Percentiles rank a stretch among this genome's conserved stretches.
phyloP scores from a whole-genome alignment of 2,888 invertebrate genomes.

The Chrysina gloriosa region DNA sequence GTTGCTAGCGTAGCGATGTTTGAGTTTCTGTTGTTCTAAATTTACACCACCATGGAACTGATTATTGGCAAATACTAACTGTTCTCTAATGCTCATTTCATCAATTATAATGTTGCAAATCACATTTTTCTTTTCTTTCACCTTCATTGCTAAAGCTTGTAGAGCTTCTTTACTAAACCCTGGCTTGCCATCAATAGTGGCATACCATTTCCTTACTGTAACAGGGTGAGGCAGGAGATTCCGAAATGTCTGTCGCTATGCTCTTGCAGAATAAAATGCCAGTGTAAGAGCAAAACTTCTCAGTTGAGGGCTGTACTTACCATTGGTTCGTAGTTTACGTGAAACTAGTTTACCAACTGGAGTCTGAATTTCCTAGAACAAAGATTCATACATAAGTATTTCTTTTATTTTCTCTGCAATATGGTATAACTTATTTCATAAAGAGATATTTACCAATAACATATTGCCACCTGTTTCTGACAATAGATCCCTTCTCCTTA shows the following conservation, averaged over 20 bases:
- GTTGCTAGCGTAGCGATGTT: slow-evolving; percentile 48
- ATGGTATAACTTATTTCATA: no score
- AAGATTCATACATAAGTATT: no score
- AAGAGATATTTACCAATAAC: no score
- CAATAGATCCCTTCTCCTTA: no score
- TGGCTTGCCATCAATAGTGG: slow-evolving; percentile 22
- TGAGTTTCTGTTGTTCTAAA: no score
- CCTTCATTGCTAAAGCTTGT: no score
- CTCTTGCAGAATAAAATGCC: slow-evolving; percentile 38
- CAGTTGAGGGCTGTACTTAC: slow-evolving; percentile 17
- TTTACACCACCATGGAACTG: slow-evolving; percentile 46
- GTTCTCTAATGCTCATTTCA: slow-evolving; percentile 32
- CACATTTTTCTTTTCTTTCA: slow-evolving; percentile 48
- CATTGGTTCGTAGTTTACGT: neutral
- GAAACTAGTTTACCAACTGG: no score
- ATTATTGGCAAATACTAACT: slow-evolving; percentile 22
- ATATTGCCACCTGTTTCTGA: no score
- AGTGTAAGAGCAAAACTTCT: slow-evolving; percentile 34
- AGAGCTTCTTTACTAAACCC: slow-evolving; percentile 23
- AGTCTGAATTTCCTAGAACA: no score
- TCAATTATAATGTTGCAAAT: slow-evolving; percentile 50
- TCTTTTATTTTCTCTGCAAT: no score
- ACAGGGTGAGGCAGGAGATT: slow-evolving; percentile 37
- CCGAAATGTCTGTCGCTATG: slow-evolving; percentile 29
- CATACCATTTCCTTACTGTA: slow-evolving; percentile 19